Conservation (phyloP, 1,140 invertebrate genomes). For the Phymorhynchus buccinoides region DNA sequence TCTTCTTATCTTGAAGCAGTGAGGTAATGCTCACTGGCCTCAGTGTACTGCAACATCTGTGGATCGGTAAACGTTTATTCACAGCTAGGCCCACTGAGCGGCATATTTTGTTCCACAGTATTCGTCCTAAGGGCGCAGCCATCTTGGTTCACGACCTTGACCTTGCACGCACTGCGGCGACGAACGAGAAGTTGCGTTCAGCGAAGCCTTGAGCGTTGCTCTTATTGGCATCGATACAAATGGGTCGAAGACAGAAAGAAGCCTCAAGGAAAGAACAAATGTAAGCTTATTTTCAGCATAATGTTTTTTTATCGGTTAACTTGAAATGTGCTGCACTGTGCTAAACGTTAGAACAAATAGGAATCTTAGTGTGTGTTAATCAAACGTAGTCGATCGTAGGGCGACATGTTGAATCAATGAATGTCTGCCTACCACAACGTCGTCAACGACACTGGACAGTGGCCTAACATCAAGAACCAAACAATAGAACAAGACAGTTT, state of each 20-base stretch:
- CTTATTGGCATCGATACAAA: no score
- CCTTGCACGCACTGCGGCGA: not conserved
- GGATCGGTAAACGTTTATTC: not conserved
- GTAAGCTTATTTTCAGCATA: not conserved
- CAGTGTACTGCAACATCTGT: not conserved
- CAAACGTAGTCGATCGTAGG: no score
- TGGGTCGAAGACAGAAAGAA: not conserved
- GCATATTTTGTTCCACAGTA: not conserved
- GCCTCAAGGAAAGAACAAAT: not conserved
- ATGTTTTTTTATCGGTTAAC: not conserved
- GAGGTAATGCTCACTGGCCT: not conserved
- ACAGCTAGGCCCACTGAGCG: not conserved
- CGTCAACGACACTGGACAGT: no score
- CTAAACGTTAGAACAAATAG: no score
- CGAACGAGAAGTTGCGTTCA: not conserved
- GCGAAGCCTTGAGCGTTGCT: not conserved
- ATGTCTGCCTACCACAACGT: no score
- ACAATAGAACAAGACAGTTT: no score
- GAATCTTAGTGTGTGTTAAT: no score
- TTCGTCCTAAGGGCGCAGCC: conserved; percentile 49
- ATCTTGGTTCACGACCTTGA: conserved; percentile 35
- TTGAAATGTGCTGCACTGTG: no score
- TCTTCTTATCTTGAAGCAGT: not conserved
- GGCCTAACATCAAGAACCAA: no score
- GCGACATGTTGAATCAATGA: no score